Evolutionary conservation across 2,113 vertebrate species (phyloP).

Genomic region (Pundamilia nyererei): DNA sequence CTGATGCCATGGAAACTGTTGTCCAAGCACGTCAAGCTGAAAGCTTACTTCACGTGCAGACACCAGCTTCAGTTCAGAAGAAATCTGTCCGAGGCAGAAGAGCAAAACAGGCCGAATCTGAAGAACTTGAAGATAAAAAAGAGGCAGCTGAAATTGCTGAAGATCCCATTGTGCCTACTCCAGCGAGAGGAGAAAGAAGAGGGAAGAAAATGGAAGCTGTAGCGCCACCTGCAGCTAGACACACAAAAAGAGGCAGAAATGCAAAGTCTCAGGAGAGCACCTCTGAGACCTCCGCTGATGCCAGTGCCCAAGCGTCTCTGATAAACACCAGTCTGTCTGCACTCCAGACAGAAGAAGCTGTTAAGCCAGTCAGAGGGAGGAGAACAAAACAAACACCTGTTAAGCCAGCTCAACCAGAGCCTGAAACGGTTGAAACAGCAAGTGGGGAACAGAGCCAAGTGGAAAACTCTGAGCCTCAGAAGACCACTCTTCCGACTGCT

Average conservation of each 20-base stretch:
- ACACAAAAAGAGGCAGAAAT: conserved; percentile 34
- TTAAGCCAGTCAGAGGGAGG: conserved; percentile 38
- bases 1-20: not conserved
- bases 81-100: conserved; percentile 21
- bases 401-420: not conserved
- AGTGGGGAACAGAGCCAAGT: not conserved
- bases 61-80: not conserved
- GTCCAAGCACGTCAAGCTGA: not conserved
- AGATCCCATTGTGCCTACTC: not conserved
- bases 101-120: not conserved
- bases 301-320: not conserved
- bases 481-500: not conserved
- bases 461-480: not conserved
- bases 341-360: not conserved
- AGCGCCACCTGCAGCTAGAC: conserved; percentile 1
- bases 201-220: conserved; percentile 27
- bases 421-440: not conserved
- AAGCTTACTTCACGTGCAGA: not conserved
- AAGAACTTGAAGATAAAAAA: not conserved
- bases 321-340: not conserved
- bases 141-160: not conserved
- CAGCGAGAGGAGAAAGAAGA: conserved; percentile 45
- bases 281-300: not conserved
- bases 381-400: conserved; percentile 10
- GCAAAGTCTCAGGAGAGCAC: not conserved